A percentile compares a stretch with the other conserved stretches of the same genome.
Conservation (phyloP, 2,797 vertebrate species). For the Allobates femoralis region DNA sequence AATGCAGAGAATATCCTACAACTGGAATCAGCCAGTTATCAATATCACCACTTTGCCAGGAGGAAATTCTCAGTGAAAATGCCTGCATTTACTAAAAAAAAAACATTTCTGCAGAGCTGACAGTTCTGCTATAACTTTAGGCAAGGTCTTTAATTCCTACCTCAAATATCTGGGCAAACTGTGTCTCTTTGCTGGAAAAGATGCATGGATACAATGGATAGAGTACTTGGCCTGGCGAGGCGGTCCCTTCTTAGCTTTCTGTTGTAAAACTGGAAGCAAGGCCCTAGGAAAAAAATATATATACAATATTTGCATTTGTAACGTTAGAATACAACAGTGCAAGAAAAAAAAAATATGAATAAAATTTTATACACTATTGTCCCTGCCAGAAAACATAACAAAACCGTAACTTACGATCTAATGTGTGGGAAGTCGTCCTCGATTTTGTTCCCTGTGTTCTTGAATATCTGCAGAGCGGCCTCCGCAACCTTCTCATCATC, state of each 20-base stretch:
- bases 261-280: conserved; percentile 93
- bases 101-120: not conserved
- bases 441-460: conserved; percentile 95
- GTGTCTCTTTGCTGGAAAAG: conserved; percentile 97
- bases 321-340: not conserved
- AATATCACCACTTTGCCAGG: too few relatives aligned
- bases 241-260: conserved; percentile 96
- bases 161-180: conserved; percentile 99
- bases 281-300: conserved; percentile 76
- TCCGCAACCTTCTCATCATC: conserved; percentile 99
- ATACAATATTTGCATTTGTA: not conserved
- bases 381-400: not conserved
- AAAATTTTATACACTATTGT: not conserved
- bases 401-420: conserved; percentile 84
- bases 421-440: conserved; percentile 98
- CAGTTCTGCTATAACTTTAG: too few relatives aligned
- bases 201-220: conserved; percentile 98
- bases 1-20: not conserved
- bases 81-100: not conserved
- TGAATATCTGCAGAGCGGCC: conserved; percentile 97
- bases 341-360: not conserved
- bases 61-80: too few relatives aligned
- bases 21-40: too few relatives aligned
- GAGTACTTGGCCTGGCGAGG: conserved; percentile 97
- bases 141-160: conserved; percentile 72